These are phyloP conservation scores for zebrafish (Danio rerio) DNA, from an alignment of 2,113 vertebrate species.

Conservation along the genomic window GRCz12tu NC_133190.1:41674001-41674500, in stretches of 20 bases:
- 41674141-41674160: background rate
- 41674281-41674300: background rate
- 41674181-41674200: background rate
- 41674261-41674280: background rate
- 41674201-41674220: background rate
- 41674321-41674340: slow-evolving; percentile 14
- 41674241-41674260: background rate
- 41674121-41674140: background rate
- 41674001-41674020: too few relatives aligned
- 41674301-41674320: background rate
- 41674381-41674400: slow-evolving; percentile 28
- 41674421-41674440: slow-evolving; percentile 28
- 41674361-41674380: slow-evolving; percentile 18
- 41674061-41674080: background rate
- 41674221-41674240: background rate
- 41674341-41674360: slow-evolving; percentile 40
- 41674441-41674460: slow-evolving; percentile 9
- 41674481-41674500: slow-evolving; percentile 71
- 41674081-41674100: background rate
- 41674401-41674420: slow-evolving; percentile 42
- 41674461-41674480: slow-evolving; percentile 28
- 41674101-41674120: background rate
- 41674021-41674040: too few relatives aligned
- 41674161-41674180: background rate
- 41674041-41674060: background rate